phyloP scores from a whole-genome alignment of 2,888 invertebrate genomes.

The Hypercompe scribonia region DNA sequence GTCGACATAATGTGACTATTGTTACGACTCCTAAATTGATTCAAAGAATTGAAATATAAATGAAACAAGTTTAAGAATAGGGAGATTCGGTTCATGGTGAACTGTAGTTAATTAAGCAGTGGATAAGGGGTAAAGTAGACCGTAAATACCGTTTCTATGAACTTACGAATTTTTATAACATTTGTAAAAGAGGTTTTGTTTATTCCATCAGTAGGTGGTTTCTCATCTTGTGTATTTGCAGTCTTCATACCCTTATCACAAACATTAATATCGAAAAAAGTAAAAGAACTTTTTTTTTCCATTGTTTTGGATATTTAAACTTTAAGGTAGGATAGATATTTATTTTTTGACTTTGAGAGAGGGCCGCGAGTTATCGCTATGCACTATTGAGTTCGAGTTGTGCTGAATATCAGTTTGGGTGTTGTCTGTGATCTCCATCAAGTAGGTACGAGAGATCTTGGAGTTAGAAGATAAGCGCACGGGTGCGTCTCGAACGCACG shows the following conservation, averaged over 20 bases:
- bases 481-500: conserved; percentile 46
- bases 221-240: conserved; percentile 46
- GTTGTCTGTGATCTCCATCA: conserved; percentile 9
- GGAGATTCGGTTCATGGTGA: neutral
- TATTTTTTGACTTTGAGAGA: conserved; percentile 19
- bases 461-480: conserved; percentile 29
- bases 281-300: conserved; percentile 75
- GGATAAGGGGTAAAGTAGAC: neutral
- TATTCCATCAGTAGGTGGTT: conserved; percentile 56
- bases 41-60: neutral
- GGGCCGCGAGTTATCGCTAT: conserved; percentile 32
- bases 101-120: neutral
- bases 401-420: conserved; percentile 21
- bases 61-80: neutral
- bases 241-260: conserved; percentile 65
- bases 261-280: conserved; percentile 76
- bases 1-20: neutral
- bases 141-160: conserved; percentile 1
- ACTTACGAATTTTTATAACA: conserved; percentile 80
- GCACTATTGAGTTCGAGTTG: conserved; percentile 21
- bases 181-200: conserved; percentile 66
- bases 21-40: neutral
- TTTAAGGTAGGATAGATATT: neutral
- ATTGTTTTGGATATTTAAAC: conserved; percentile 47
- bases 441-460: conserved; percentile 13